A percentile compares a stretch with the other conserved stretches of the same genome.
These are phyloP conservation scores for Percina caprodes DNA, from an alignment of 2,113 vertebrate genomes.

Conservation along the genomic window DNA sequence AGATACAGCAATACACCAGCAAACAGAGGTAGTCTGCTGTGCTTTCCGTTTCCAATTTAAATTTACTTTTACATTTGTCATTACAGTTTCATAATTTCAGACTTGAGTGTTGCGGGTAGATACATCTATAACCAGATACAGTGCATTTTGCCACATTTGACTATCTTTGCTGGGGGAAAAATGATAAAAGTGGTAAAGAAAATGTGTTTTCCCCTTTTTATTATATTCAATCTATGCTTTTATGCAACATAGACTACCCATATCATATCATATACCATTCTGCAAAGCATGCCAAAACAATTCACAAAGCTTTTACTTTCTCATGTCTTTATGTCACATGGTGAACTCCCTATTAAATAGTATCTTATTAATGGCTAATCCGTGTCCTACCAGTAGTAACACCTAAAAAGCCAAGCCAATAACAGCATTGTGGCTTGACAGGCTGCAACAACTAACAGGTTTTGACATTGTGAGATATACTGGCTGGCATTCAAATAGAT, in stretches of 20 bases:
- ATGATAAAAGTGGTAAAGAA: neutral
- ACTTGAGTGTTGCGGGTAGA: neutral
- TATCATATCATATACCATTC: neutral
- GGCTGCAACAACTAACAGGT: conserved; percentile 22
- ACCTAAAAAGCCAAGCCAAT: neutral
- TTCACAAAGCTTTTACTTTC: neutral
- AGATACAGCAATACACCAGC: neutral
- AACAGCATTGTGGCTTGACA: neutral
- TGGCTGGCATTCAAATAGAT: neutral
- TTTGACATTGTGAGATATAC: neutral
- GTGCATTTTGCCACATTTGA: neutral
- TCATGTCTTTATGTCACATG: neutral
- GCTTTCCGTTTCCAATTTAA: neutral
- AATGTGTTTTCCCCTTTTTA: neutral
- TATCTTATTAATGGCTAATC: neutral
- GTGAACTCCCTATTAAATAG: no score
- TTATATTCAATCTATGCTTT: neutral
- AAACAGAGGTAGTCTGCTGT: neutral
- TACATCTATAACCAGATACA: neutral
- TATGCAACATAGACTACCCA: neutral
- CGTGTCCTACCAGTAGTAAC: neutral
- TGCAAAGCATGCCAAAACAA: neutral
- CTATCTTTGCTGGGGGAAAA: neutral
- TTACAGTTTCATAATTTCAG: neutral
- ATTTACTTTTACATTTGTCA: no score